Base-by-base conservation (phyloP, 2,888 invertebrate genomes). In the Andrena bucephala region DNA sequence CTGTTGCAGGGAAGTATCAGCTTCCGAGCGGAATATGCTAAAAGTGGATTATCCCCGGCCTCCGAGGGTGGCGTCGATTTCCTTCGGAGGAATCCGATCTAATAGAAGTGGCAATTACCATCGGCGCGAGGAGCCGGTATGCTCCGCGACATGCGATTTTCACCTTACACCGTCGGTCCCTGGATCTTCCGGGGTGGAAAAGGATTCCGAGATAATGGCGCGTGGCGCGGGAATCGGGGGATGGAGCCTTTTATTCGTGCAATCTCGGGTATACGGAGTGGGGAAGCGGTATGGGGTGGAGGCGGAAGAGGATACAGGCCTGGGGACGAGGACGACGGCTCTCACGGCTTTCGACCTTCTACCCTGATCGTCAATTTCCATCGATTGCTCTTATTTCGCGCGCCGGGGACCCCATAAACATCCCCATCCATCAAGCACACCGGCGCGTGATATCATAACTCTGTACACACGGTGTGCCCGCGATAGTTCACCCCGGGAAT, bases 301-400 rank as follows among this genome's bases (percentile, higher is more conserved):
- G 1, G 24, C n/a, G 78, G 73, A 59, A 66, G 52, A 48, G 67
- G 27, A 77, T 52, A 50, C 71, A 20, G 42, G 33, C 50, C 31
- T 16, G 16, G 29, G 36, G 8, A 7, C 27, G 31, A 20, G 29
- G 8, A 3, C 13, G 4, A 24, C 1, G n/a, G 48, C 54, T 68
- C 77, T 75, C 33, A 52, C 27, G 33, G 70, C 29, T 68, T 65
- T 54, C 54, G 71, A 48, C 57, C 59, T 63, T 62, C 29, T n/a
- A 36, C 50, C 31, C 8, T 29, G 81, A 68, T 81, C 85, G 76
- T 82, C 83, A 81, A 82, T 87, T 82, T 65, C 52, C 69, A 70
- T 85, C 80, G 75, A 71, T 85, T 77, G 73, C 77, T 84, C 75
- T 82, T 85, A 83, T 87, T 85, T 81, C 74, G 74, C 33, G 69